These are phyloP conservation scores for Notarius lentiginosus DNA, from an alignment of 2,113 vertebrate species.

Conservation along the genomic window DNA sequence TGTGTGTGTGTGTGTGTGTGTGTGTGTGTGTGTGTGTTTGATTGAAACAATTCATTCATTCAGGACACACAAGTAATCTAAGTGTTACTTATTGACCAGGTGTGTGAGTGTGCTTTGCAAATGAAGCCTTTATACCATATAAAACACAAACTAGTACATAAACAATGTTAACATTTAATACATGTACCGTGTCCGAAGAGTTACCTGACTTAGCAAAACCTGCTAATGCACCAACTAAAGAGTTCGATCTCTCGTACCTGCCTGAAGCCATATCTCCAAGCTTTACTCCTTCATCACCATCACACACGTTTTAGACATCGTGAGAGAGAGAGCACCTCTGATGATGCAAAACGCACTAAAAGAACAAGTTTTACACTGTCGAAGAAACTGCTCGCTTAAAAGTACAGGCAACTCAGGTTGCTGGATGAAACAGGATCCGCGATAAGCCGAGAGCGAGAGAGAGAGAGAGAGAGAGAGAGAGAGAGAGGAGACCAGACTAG, in stretches of 20 bases:
- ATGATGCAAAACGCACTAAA: background rate
- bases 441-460: background rate
- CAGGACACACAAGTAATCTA: background rate
- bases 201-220: background rate
- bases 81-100: conserved; percentile 8
- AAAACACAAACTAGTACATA: background rate
- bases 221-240: background rate
- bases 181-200: background rate
- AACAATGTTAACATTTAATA: background rate
- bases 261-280: conserved; percentile 33
- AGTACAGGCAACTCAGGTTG: conserved; percentile 45
- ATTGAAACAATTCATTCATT: background rate
- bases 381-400: conserved; percentile 33
- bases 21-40: background rate
- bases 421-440: conserved; percentile 51
- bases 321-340: background rate
- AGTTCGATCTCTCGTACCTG: conserved; percentile 15
- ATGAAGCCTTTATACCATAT: background rate
- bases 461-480: background rate
- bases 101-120: background rate
- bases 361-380: background rate
- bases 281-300: conserved; percentile 12
- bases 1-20: background rate
- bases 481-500: conserved; percentile 14
- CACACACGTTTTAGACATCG: background rate